Conservation (phyloP, 2,888 invertebrate species). For the Dicranocentrus wangi region DNA sequence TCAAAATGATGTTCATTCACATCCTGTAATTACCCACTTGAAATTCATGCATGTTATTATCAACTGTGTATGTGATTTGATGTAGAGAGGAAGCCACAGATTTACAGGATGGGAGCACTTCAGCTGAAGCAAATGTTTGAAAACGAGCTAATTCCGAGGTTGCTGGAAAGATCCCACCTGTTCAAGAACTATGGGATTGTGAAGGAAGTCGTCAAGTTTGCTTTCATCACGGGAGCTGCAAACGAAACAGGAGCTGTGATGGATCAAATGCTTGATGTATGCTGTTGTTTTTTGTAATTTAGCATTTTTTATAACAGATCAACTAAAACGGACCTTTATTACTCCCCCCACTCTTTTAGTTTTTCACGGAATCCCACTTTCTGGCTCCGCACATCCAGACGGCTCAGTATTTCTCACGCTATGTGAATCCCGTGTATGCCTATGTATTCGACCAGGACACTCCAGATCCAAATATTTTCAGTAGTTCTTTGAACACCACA, state of each 20-base stretch:
- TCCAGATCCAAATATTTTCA: constrained; percentile 72
- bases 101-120: constrained; percentile 69
- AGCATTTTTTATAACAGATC: neutral
- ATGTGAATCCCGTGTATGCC: constrained; percentile 70
- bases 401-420: constrained; percentile 75
- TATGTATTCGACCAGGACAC: constrained; percentile 72
- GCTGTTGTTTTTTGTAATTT: neutral
- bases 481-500: constrained; percentile 70
- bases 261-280: constrained; percentile 73
- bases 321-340: constrained; percentile 29
- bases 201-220: constrained; percentile 72
- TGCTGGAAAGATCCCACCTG: constrained; percentile 70
- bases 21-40: too few relatives aligned
- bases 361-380: constrained; percentile 79
- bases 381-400: constrained; percentile 79
- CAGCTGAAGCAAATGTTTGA: constrained; percentile 71
- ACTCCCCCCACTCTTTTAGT: constrained; percentile 73
- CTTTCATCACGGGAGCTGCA: constrained; percentile 72
- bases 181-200: constrained; percentile 68
- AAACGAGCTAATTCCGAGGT: constrained; percentile 69
- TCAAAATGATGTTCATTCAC: neutral
- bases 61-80: neutral
- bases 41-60: too few relatives aligned
- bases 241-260: constrained; percentile 72
- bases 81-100: constrained; percentile 68